A percentile compares a stretch with the other conserved stretches of the same genome.
Conservation (phyloP, 2,113 vertebrate species). For the Phocoena sinus region DNA sequence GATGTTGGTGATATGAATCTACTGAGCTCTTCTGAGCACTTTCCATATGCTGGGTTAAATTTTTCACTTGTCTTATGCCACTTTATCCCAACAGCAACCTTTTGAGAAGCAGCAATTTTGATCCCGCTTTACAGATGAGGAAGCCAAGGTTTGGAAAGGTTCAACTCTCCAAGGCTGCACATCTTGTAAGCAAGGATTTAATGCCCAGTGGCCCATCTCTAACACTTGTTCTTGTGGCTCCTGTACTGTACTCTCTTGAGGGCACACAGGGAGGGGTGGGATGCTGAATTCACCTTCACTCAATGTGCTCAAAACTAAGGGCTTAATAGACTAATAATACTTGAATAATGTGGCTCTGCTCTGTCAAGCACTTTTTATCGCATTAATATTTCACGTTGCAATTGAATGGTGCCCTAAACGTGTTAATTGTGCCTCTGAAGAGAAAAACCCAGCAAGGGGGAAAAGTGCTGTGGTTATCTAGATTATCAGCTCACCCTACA, state of each 20-base stretch:
- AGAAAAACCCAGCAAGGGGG: neutral
- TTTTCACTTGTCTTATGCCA: neutral
- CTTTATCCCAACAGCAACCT: neutral
- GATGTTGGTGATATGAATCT: accelerated
- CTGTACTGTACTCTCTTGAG: neutral
- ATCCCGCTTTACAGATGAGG: neutral
- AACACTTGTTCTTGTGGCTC: neutral
- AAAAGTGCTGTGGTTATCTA: accelerated
- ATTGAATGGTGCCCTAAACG: neutral
- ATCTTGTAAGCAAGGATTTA: neutral
- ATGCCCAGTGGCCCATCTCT: accelerated
- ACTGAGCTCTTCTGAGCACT: neutral
- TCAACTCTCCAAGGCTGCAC: neutral
- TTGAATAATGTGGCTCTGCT: neutral
- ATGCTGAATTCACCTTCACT: accelerated
- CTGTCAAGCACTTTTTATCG: neutral
- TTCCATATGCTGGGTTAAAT: too few relatives aligned
- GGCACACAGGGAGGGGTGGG: accelerated
- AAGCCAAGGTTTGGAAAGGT: neutral
- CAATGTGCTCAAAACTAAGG: neutral
- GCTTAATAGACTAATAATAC: neutral
- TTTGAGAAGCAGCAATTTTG: neutral
- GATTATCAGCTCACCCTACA: too few relatives aligned
- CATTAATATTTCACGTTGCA: neutral
- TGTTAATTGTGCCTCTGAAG: neutral